A percentile compares a stretch with the other conserved stretches of the same genome.
phyloP scores from a whole-genome alignment of 2,888 invertebrate species.

The Liposcelis brunnea region DNA sequence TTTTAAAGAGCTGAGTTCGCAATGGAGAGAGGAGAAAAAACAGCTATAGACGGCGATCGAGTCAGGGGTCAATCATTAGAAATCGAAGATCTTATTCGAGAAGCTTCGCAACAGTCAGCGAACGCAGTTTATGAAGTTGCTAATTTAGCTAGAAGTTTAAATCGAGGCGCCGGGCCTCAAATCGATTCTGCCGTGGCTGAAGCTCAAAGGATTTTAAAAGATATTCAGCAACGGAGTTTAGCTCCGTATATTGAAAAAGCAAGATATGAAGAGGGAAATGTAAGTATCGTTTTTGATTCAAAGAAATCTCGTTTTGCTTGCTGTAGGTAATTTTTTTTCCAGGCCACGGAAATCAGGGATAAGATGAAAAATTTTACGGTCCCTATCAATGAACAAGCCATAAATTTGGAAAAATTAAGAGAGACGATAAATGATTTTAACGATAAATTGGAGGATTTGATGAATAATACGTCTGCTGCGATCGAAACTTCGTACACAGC shows the following conservation, averaged over 20 bases:
- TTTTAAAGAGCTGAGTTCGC: slow-evolving; percentile 17
- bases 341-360: slow-evolving; percentile 44
- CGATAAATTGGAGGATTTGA: slow-evolving; percentile 51
- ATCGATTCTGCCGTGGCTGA: slow-evolving; percentile 62
- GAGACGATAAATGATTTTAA: slow-evolving; percentile 42
- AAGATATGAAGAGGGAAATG: not conserved
- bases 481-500: slow-evolving; percentile 4
- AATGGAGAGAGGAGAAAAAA: slow-evolving; percentile 19
- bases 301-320: not conserved
- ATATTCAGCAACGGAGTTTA: slow-evolving; percentile 26
- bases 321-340: not conserved
- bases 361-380: slow-evolving; percentile 47
- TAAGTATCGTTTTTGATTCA: not conserved
- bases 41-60: slow-evolving; percentile 19
- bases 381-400: slow-evolving; percentile 45
- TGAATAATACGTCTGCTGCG: slow-evolving; percentile 44
- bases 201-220: slow-evolving; percentile 35
- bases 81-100: slow-evolving; percentile 29
- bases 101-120: slow-evolving; percentile 36
- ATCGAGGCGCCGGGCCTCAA: slow-evolving; percentile 51
- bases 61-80: slow-evolving; percentile 21
- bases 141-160: slow-evolving; percentile 53
- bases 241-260: slow-evolving; percentile 20
- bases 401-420: slow-evolving; percentile 37
- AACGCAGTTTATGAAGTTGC: slow-evolving; percentile 53